Evolutionary conservation across 1,140 invertebrate species (phyloP).

Genomic region (Catajapyx aquilonaris): DNA sequence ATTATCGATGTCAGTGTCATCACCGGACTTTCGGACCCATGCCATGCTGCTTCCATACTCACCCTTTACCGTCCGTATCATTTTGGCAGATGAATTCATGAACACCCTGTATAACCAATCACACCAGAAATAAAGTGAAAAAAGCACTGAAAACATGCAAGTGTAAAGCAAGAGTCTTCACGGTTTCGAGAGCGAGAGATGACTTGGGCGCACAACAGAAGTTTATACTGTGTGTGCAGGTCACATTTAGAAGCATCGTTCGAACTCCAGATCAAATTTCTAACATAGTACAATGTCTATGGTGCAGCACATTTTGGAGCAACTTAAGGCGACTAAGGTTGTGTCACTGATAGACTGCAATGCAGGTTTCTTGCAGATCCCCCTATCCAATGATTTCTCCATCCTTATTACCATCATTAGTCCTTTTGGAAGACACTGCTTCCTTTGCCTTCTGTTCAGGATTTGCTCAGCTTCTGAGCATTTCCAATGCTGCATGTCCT

Average conservation of each 20-base stretch:
- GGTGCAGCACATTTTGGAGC: neutral
- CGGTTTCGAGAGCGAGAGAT: conserved; percentile 10
- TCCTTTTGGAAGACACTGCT: conserved; percentile 18
- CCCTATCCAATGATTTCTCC: conserved; percentile 15
- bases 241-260: no score
- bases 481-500: conserved; percentile 15
- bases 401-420: conserved; percentile 14
- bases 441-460: conserved; percentile 17
- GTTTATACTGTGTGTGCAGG: no score
- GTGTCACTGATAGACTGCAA: conserved; percentile 19
- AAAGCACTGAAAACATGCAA: no score
- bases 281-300: conserved; percentile 4
- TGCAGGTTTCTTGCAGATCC: conserved; percentile 20
- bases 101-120: no score
- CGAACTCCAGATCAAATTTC: no score
- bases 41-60: no score
- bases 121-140: no score
- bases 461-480: conserved; percentile 15
- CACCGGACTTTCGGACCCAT: no score
- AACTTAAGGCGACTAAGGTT: neutral
- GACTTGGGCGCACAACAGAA: conserved; percentile 5
- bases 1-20: no score
- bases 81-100: no score
- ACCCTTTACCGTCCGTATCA: no score
- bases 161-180: no score